These are phyloP conservation scores for Sebastes ruberrimus DNA, from an alignment of 2,797 vertebrate species.

Conservation along the genomic window DNA sequence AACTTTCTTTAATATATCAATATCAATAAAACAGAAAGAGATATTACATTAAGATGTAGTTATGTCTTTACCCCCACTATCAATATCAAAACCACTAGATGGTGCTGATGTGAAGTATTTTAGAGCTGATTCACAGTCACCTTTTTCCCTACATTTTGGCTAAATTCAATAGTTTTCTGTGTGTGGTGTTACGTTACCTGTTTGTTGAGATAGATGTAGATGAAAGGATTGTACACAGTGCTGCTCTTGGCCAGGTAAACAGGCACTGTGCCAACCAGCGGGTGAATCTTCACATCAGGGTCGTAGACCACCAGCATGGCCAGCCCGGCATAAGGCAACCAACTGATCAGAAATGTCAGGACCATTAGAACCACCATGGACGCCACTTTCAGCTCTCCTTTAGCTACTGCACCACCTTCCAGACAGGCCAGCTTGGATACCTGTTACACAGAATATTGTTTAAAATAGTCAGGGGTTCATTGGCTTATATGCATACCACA, in stretches of 20 bases:
- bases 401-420: conserved; percentile 72
- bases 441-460: conserved; percentile 38
- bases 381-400: conserved; percentile 68
- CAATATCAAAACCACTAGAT: conserved; percentile 53
- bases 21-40: no score
- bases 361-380: conserved; percentile 79
- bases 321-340: conserved; percentile 77
- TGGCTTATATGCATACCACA: background rate
- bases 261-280: conserved; percentile 70
- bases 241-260: conserved; percentile 83
- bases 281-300: conserved; percentile 68
- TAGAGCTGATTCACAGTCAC: background rate
- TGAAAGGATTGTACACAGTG: conserved; percentile 80
- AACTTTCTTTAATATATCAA: background rate
- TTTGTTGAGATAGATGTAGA: conserved; percentile 84
- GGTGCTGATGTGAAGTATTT: conserved; percentile 18
- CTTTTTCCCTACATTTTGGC: background rate
- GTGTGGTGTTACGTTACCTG: conserved; percentile 58
- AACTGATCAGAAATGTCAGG: conserved; percentile 76
- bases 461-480: background rate
- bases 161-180: background rate
- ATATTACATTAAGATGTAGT: background rate
- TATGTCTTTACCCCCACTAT: background rate
- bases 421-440: conserved; percentile 70
- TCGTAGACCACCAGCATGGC: conserved; percentile 68